Percentiles rank a stretch among this genome's conserved stretches.
These are phyloP conservation scores for Phalacrocorax pelagicus DNA, from an alignment of 2,113 vertebrate species.

Conservation along the genomic window DNA sequence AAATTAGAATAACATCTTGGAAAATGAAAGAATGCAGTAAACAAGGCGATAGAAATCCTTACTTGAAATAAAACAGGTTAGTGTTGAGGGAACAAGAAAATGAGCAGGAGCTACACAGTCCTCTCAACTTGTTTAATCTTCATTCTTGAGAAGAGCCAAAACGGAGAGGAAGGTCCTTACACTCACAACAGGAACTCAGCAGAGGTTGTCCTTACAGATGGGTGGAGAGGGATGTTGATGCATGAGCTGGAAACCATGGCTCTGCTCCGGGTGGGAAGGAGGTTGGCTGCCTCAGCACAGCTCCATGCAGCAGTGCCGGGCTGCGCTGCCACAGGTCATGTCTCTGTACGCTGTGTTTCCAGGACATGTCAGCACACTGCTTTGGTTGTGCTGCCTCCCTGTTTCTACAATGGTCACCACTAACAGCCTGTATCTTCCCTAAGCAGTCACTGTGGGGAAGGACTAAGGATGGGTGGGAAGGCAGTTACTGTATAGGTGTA, in stretches of 20 bases:
- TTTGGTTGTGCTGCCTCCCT: background rate
- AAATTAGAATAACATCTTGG: background rate
- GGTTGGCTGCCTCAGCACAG: background rate
- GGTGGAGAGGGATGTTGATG: fast-evolving
- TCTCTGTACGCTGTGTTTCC: background rate
- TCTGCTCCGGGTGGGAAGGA: fast-evolving
- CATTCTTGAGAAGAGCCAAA: background rate
- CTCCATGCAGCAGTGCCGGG: fast-evolving
- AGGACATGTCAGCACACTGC: background rate
- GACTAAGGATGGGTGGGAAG: background rate
- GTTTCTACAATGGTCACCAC: background rate
- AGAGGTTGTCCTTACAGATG: background rate
- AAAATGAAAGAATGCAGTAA: background rate
- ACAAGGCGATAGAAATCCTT: background rate
- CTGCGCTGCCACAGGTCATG: fast-evolving
- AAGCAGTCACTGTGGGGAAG: background rate
- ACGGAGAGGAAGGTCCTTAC: background rate
- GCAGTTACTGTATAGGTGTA: background rate
- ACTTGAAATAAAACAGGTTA: background rate
- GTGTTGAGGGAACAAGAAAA: background rate
- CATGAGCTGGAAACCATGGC: background rate
- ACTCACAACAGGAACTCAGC: background rate
- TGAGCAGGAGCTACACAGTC: background rate
- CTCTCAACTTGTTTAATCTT: background rate
- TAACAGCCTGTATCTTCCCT: background rate